Evolutionary conservation across 2,888 invertebrate species (phyloP), one percentile per base, ranked within the genome.

Genomic region (Polyommatus iphigenia): DNA sequence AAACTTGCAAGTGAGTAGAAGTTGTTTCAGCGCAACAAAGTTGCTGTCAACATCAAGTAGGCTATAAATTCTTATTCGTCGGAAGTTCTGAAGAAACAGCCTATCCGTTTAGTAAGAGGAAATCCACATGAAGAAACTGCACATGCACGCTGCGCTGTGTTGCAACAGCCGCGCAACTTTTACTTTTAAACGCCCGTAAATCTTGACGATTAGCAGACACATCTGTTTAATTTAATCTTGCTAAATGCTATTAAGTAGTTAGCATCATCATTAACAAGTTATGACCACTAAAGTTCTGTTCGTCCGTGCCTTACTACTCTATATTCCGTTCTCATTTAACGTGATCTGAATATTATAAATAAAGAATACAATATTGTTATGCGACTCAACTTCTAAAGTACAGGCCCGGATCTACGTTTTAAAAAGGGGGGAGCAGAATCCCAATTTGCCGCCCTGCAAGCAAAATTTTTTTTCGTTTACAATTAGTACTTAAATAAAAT

Each of bases 161-260:
- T 24, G 54, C 75, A 54, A 50, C 75, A 32, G 3, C 29, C 15
- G 18, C n/a, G n/a, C 50, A 73, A 73, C 75, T 75, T 54, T 75
- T 75, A 75, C 75, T 75, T 75, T 50, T 75, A 18, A 54, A 50
- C 50, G 75, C 50, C 50, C 46, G 73, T 46, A 24, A 75, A 54
- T 50, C 41, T 24, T 18, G 15, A 32, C 32, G 29, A 32, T 67
- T 67, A 67, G 67, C 29, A 10, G 29, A 67, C 29, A 67, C 67
- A 67, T 29, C 32, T 32, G 24, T 67, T 6, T 67, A 67, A 59
- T 29, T 67, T 67, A 15, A 32, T 4, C 15, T 67, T 67, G 67
- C 67, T 29, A 18, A 29, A 5, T 29, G 15, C 67, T 29, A 13
- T 67, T 67, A 67, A 67, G 13, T 29, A 2, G 15, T 15, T 15